These are phyloP conservation scores for Onychostoma macrolepis DNA, from an alignment of 2,113 vertebrate genomes.

Conservation along the genomic window DNA sequence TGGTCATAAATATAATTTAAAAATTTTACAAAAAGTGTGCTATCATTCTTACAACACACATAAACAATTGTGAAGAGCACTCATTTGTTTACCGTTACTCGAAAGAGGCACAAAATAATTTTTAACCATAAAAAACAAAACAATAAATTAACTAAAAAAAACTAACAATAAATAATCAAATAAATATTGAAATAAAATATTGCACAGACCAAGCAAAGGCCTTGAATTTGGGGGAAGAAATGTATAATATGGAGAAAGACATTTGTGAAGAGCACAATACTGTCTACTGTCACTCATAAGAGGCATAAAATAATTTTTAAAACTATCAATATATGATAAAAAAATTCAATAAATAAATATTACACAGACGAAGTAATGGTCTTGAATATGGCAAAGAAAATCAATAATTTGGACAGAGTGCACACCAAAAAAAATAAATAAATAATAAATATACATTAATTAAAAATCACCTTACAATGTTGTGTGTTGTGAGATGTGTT, in stretches of 20 bases:
- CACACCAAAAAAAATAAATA: not conserved
- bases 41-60: not conserved
- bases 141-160: not conserved
- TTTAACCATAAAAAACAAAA: not conserved
- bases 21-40: not conserved
- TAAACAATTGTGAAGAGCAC: not conserved
- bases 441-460: not conserved
- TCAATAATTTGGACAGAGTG: not conserved
- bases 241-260: not conserved
- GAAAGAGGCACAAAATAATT: not conserved
- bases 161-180: not conserved
- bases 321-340: not conserved
- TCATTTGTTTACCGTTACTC: not conserved
- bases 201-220: slow-evolving; percentile 4
- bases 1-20: not conserved
- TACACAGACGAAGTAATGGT: not conserved
- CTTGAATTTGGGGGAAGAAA: not conserved
- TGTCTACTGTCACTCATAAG: not conserved
- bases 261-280: not conserved
- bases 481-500: not conserved
- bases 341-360: not conserved
- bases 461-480: not conserved
- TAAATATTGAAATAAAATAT: not conserved
- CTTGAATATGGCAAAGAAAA: not conserved
- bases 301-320: not conserved